Percentiles rank a stretch among this genome's conserved stretches.
These are phyloP conservation scores for Nebria salina DNA, from an alignment of 2,888 invertebrate genomes.

Conservation along the genomic window DNA sequence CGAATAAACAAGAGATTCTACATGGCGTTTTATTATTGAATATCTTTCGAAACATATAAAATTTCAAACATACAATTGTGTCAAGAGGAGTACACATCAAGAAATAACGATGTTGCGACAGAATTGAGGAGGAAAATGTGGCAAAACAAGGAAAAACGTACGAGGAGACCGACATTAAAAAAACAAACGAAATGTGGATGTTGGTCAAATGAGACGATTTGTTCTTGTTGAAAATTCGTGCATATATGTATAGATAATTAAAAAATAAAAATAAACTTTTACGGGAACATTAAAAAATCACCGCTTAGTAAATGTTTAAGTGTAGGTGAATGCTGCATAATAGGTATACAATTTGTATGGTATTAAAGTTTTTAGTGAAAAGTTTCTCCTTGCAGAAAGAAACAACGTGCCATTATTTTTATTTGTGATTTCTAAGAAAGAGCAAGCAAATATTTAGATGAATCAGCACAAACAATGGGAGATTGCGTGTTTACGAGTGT, in stretches of 20 bases:
- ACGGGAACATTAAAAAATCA: neutral
- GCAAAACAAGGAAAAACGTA: too few species aligned
- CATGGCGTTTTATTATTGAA: too few species aligned
- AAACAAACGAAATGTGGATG: too few species aligned
- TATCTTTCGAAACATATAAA: neutral
- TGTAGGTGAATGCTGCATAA: neutral
- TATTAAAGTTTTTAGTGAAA: neutral
- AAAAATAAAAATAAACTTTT: neutral
- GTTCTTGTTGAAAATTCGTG: too few species aligned
- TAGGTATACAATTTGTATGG: neutral
- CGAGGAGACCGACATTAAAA: too few species aligned
- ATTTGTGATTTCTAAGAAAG: constrained; percentile 35
- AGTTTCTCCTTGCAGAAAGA: neutral
- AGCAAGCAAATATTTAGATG: constrained; percentile 21
- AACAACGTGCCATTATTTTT: constrained; percentile 20
- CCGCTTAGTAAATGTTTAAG: neutral
- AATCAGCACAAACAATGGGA: constrained; percentile 33
- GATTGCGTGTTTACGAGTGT: constrained; percentile 41
- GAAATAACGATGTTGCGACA: too few species aligned
- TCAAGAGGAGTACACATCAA: too few species aligned
- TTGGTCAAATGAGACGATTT: too few species aligned
- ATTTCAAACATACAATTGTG: too few species aligned
- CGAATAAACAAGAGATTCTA: neutral
- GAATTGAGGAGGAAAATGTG: too few species aligned
- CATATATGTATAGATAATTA: neutral